Conservation (phyloP, 2,113 vertebrate genomes). For the Gobio gobio region DNA sequence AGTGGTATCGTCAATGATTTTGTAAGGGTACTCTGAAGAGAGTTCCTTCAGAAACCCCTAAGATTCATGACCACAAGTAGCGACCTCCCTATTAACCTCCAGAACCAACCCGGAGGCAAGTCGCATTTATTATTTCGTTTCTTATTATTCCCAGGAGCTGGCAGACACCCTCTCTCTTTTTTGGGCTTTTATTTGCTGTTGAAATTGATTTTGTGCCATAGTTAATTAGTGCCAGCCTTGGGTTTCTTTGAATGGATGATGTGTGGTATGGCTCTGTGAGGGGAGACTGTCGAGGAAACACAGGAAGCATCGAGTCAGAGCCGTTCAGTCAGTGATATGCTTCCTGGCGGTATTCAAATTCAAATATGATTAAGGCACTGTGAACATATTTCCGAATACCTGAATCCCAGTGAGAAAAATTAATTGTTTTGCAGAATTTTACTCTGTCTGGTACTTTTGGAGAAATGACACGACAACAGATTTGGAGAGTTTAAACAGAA, state of each 20-base stretch:
- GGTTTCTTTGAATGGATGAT: slow-evolving; percentile 44
- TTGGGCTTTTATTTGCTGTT: slow-evolving; percentile 57
- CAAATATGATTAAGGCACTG: slow-evolving; percentile 9
- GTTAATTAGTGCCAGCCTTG: slow-evolving; percentile 66
- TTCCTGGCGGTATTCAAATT: slow-evolving; percentile 1
- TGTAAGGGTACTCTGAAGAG: background rate
- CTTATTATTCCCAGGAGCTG: slow-evolving; percentile 52
- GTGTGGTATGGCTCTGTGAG: slow-evolving; percentile 36
- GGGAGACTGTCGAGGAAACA: slow-evolving; percentile 50
- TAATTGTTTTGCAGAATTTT: background rate
- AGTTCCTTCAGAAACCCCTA: background rate
- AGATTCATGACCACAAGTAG: background rate
- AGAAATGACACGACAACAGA: background rate
- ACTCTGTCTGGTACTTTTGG: background rate
- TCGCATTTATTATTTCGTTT: slow-evolving; percentile 23
- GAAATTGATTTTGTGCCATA: slow-evolving; percentile 64
- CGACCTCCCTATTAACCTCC: slow-evolving; percentile 30
- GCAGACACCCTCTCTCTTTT: slow-evolving; percentile 30
- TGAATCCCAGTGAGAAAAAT: slow-evolving; percentile 15
- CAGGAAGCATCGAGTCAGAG: slow-evolving; percentile 49
- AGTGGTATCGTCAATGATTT: background rate
- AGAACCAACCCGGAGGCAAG: slow-evolving; percentile 18
- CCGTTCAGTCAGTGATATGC: slow-evolving; percentile 37
- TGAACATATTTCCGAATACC: background rate
- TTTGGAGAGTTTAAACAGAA: background rate